Conservation (phyloP, 2,113 vertebrate genomes). For the Acrocephalus kingi region DNA sequence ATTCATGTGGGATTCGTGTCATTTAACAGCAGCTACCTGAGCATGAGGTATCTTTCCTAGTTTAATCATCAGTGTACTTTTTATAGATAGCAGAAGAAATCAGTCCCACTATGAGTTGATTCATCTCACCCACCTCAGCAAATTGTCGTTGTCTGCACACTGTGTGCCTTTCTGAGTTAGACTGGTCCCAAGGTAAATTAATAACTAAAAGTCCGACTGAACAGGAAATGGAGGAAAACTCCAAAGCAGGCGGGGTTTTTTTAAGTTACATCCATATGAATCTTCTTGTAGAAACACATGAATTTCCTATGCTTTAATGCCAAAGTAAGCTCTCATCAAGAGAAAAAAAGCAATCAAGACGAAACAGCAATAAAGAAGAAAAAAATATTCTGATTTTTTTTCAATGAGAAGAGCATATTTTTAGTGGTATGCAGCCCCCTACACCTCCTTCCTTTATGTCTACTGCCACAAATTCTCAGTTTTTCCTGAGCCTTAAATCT, state of each 20-base stretch:
- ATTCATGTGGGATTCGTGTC: background rate
- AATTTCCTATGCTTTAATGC: background rate
- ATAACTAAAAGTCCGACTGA: background rate
- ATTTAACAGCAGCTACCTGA: background rate
- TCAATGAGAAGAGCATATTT: background rate
- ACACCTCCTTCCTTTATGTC: background rate
- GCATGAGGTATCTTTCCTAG: background rate
- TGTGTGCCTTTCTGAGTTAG: background rate
- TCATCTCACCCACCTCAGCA: conserved; percentile 26
- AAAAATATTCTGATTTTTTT: background rate
- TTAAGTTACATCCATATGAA: background rate
- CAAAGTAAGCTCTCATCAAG: background rate
- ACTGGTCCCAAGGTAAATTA: background rate
- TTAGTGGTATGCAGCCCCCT: background rate
- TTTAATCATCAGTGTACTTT: conserved; percentile 10
- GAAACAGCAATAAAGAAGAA: background rate
- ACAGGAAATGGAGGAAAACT: background rate
- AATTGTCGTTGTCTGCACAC: background rate
- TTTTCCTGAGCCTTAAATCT: background rate
- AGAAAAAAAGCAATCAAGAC: background rate
- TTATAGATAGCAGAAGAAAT: background rate
- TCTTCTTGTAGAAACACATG: background rate
- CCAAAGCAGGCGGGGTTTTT: background rate
- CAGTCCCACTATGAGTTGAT: background rate
- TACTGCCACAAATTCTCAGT: background rate